Base-by-base conservation (phyloP, 92 coral and sea anemone species). In the Epizoanthus illoricatus region DNA sequence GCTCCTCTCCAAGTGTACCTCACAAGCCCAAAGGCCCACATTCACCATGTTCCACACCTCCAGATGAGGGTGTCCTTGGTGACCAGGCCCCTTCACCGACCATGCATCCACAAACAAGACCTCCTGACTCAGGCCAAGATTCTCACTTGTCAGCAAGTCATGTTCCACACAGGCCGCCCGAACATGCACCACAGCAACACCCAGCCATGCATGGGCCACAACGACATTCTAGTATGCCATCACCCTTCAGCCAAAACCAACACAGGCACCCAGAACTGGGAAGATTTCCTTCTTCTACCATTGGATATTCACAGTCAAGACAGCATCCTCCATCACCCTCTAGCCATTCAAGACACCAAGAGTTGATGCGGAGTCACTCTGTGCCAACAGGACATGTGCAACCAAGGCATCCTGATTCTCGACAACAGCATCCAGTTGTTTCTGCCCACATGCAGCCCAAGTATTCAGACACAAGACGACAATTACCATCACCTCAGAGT, bases 331-430 rank as follows among this genome's bases (percentile, higher is more conserved):
- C 71, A 5, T 78, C 82, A 15, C 82, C 71, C 0, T 33, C 71
- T 41, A 39, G 40, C 55, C 71, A 47, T 5, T 76, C 70, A 63
- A 64, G 55, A 20, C 82, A 43, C 65, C 43, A 59, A 13, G 82
- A 78, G 28, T 43, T 78, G 18, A 78, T 62, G 82, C 64, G 82
- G 7, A 78, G 82, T 63, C 82, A 78, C 42, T 78, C 82, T 23
- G 9, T 78, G 71, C 82, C 82, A 13, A 18, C 71, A 62, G 71
- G 82, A 16, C 82, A 78, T 42, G 71, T 20, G 19, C 82, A 78
- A 41, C 71, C 69, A 78, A 45, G 71, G 59, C 71, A 78, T 78
- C 42, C 61, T 43, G 82, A 78, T 19, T 63, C 28, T 49, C 42
- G 72, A 9, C 82, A 63, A 9, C 82, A 78, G 4, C 49, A 57